These are phyloP conservation scores for Amblyopsis rosae DNA, from an alignment of 2,113 vertebrate genomes.

Conservation along the genomic window DNA sequence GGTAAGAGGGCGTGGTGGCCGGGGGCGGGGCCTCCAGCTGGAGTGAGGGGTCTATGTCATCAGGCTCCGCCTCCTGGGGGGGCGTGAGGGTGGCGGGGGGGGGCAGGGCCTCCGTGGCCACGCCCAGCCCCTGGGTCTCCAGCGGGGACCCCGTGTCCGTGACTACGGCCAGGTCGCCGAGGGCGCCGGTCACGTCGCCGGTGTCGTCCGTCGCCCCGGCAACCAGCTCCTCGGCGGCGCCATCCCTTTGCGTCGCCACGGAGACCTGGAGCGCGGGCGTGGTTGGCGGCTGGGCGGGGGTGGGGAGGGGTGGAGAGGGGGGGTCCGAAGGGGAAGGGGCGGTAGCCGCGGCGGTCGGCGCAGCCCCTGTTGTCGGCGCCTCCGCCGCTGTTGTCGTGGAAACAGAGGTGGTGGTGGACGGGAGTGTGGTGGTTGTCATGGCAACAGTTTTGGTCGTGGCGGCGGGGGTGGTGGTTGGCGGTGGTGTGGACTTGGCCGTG, in stretches of 20 bases:
- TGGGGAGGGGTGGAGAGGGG: slow-evolving; percentile 33
- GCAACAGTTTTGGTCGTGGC: slow-evolving; percentile 6
- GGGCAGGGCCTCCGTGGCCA: slow-evolving; percentile 40
- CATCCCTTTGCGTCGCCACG: slow-evolving; percentile 24
- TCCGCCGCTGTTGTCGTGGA: slow-evolving; percentile 22
- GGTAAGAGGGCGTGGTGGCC: slow-evolving; percentile 40
- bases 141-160: slow-evolving; percentile 15
- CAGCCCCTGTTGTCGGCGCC: slow-evolving; percentile 33
- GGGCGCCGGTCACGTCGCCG: slow-evolving; percentile 8
- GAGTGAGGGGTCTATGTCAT: slow-evolving; percentile 35
- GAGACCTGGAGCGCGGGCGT: not conserved
- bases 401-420: slow-evolving; percentile 22
- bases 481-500: slow-evolving; percentile 52
- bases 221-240: slow-evolving; percentile 2
- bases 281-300: slow-evolving; percentile 7
- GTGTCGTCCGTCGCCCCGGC: not conserved
- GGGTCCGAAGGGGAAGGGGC: slow-evolving; percentile 15
- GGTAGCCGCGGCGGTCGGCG: slow-evolving; percentile 29
- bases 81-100: slow-evolving; percentile 41
- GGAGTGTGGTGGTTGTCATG: slow-evolving; percentile 22
- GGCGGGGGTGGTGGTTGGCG: slow-evolving; percentile 19
- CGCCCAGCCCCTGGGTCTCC: not conserved
- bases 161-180: not conserved
- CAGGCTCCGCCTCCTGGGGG: slow-evolving; percentile 41
- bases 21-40: slow-evolving; percentile 11